phyloP scores from a whole-genome alignment of 1,140 invertebrate species.

The Drosophila athabasca region DNA sequence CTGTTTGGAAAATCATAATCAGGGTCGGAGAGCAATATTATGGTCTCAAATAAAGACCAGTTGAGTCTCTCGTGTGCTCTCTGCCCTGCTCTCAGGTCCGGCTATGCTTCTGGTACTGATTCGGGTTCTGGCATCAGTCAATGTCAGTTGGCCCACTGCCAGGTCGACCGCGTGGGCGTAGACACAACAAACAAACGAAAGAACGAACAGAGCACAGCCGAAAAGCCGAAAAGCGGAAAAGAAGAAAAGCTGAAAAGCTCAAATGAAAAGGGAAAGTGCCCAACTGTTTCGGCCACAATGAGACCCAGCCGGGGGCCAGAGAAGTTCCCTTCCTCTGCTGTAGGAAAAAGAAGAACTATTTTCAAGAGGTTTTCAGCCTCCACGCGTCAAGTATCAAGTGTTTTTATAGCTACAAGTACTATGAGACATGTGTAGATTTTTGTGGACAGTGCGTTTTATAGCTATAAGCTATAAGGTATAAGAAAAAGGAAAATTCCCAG shows the following conservation, averaged over 20 bases:
- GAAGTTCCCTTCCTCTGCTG: no score
- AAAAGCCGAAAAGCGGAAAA: conserved; percentile 30
- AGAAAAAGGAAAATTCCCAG: no score
- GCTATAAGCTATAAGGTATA: background rate
- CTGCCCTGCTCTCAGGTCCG: conserved; percentile 7
- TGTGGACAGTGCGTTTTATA: conserved; percentile 19
- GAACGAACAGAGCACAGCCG: conserved; percentile 44
- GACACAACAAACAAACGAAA: conserved; percentile 56
- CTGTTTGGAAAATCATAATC: conserved; percentile 65
- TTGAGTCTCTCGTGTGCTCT: no score
- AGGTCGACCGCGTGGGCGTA: conserved; percentile 57
- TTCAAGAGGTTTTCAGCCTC: conserved; percentile 39
- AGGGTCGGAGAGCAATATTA: conserved; percentile 43
- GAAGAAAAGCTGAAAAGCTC: conserved; percentile 1
- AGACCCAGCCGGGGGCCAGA: background rate
- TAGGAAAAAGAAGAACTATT: background rate
- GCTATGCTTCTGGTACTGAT: background rate
- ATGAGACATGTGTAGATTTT: background rate
- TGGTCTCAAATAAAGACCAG: no score
- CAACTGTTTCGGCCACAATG: conserved; percentile 22
- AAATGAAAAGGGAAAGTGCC: conserved; percentile 28
- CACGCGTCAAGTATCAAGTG: conserved; percentile 33
- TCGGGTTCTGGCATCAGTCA: conserved; percentile 72
- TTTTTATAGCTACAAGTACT: conserved; percentile 10
- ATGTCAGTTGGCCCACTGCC: conserved; percentile 78